A percentile compares a stretch with the other conserved stretches of the same genome.
Conservation (phyloP, 2,797 vertebrate species). For the Catostomus latipinnis region DNA sequence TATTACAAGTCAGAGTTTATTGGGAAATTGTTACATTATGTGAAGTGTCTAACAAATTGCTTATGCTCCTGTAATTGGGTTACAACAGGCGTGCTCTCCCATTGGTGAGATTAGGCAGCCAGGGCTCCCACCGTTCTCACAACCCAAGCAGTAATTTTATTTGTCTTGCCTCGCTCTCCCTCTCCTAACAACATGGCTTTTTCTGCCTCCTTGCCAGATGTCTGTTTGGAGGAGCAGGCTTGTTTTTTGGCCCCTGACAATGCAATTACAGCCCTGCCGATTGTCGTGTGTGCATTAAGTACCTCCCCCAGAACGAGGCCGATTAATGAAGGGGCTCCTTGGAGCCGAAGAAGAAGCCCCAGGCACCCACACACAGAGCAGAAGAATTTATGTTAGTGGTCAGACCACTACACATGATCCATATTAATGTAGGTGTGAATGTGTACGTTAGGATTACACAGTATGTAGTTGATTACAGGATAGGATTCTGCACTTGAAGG, state of each 20-base stretch:
- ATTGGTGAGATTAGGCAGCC: slow-evolving; percentile 99
- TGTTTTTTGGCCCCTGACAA: slow-evolving; percentile 90
- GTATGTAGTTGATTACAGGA: not conserved
- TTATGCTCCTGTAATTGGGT: slow-evolving; percentile 99
- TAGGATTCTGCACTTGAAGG: not conserved
- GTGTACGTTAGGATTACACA: not conserved
- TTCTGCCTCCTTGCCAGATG: slow-evolving; percentile 85
- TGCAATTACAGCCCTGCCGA: slow-evolving; percentile 88
- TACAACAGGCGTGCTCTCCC: slow-evolving; percentile 99
- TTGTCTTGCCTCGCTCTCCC: slow-evolving; percentile 87
- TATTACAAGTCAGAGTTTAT: slow-evolving; percentile 99
- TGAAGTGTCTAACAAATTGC: slow-evolving; percentile 99
- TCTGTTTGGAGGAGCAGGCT: slow-evolving; percentile 89
- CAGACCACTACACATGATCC: slow-evolving; percentile 36
- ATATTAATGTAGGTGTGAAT: slow-evolving; percentile 30
- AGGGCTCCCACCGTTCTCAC: slow-evolving; percentile 91
- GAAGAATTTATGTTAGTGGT: slow-evolving; percentile 48
- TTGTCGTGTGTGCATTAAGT: slow-evolving; percentile 89
- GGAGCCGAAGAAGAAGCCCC: slow-evolving; percentile 47
- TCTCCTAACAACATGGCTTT: slow-evolving; percentile 89
- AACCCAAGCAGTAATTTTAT: slow-evolving; percentile 94
- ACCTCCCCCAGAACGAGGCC: slow-evolving; percentile 88
- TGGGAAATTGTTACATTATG: slow-evolving; percentile 99
- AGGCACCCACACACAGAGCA: slow-evolving; percentile 50
- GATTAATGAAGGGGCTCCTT: slow-evolving; percentile 88